Base-by-base conservation (phyloP, 2,113 vertebrate genomes). In the Cryptoleucopteryx plumbea region DNA sequence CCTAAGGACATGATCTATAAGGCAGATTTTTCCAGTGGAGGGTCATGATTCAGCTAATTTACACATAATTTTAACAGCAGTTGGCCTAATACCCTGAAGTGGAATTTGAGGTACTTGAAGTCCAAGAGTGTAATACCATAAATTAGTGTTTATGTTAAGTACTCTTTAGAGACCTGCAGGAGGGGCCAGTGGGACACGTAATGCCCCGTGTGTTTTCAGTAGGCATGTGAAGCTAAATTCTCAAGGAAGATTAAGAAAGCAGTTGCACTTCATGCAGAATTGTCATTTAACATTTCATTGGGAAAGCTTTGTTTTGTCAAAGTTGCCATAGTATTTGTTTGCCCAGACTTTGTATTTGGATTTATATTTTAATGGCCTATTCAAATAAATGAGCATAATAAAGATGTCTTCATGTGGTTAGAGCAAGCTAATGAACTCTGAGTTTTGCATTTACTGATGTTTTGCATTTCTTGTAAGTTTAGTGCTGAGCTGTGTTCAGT, bases 51-150 rank as follows among this genome's bases (percentile, higher is more conserved):
- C 55, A 66, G 71, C 67, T 81, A 50, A 73, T 93, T 90, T 70
- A 92, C 80, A 84, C 27, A 31, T 91, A 81, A 92, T 93, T 94
- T 95, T 88, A 92, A 86, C 91, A 94, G 88, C 86, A 80, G 91
- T 96, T 90, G 82, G 40, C 79, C 79, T 92, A 86, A 95, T 94
- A 94, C 59, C 59, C 75, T 91, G 50, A 92, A 94, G 93, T 93
- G 71, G 82, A 83, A 80, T 94, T 88, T 62, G 58, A 92, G 58
- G 53, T 81, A 53, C 79, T 94, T 78, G 42, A 83, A 56, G 63
- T 92, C 48, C 42, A 73, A 62, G 50, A 81, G 63, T 26, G 42
- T 45, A 58, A 81, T 83, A 66, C 72, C 50, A 66, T 86, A 81
- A 92, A 93, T 92, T 48, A 55, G 11, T 55, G 50, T 94, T 96